Evolutionary conservation across 30 jellyfish, hydroid and myxozoan genomes (phyloP), one percentile per base, ranked within the genome.

Genomic region (Turritopsis rubra): DNA sequence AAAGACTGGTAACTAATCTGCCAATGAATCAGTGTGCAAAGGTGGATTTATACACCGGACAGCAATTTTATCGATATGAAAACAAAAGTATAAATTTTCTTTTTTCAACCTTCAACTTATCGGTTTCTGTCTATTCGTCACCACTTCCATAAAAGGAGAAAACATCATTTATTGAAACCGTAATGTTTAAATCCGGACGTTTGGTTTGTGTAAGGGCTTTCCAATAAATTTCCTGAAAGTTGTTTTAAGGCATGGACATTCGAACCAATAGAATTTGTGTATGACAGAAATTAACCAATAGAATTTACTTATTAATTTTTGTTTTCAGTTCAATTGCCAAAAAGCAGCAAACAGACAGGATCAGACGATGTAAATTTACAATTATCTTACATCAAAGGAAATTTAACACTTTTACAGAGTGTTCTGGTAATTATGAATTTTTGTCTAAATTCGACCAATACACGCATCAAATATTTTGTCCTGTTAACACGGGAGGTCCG

Each of bases 361-460:
- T 41, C 60, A 9, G 30, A 68, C 16, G 77, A 68, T 1, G 28
- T 68, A 16, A 27, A 9, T 68, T 68, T 68, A 1, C 77, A 68
- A 19, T 22, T 68, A 8, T 23, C 77, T 7, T 68, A 68, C 30
- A 68, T 68, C 77, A 68, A 68, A 68, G 77, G 77, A 27, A 68
- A 68, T 19, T 27, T 68, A 9, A 68, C 77, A 8, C 77, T 68
- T 23, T 27, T 68, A n/a, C 77, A 68, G 19, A 68, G 19, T 9
- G 77, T 19, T 7, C 30, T 68, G 77, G 77, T 66, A 66, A 66
- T 7, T 7, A 41, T n/a, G n/a, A n/a, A n/a, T n/a, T n/a, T n/a
- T n/a, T n/a, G n/a, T n/a, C n/a, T n/a, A n/a, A n/a, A n/a, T n/a
- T n/a, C n/a, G n/a, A n/a, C n/a, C n/a, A n/a, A n/a, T n/a, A n/a